Base-by-base conservation (phyloP, 1,140 invertebrate genomes). In the Nephotettix cincticeps region DNA sequence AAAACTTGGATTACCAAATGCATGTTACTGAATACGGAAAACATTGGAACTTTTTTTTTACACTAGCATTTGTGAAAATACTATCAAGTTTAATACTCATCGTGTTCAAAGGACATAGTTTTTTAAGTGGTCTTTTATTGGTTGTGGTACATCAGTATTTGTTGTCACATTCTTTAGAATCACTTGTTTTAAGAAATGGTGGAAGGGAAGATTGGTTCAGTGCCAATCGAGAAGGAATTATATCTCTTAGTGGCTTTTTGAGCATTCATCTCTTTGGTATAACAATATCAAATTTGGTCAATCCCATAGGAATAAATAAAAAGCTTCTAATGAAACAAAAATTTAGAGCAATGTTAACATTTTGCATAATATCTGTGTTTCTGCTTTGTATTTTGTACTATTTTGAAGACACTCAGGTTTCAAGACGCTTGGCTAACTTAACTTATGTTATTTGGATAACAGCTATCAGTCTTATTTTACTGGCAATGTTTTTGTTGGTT, bases 1-100 rank as follows among this genome's bases (percentile, higher is more conserved):
- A 87, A 77, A 76, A 84, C 69, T 79, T 89, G 1, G 86, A 92
- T 68, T 98, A 98, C 81, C 90, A 94, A 64, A 89, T 92, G 77
- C 92, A 95, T 80, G 86, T 93, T 0, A 87, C 89, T 4, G 97
- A 98, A 78, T 99, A 98, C 84, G 97, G 97, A 1, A 84, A 91
- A 2, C 96, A 98, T 82, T 97, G 96, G 93, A 99, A 99, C 80
- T 98, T 98, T 79, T 98, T 98, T 78, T 89, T 97, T 68, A 97
- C 94, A 0, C 79, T 98, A 45, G 93, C 92, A 23, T 81, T 90
- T 54, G 89, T 93, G 4, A 96, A 94, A 85, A 77, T 96, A 0
- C 76, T 92, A 21, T 87, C 87, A 21, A 86, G 85, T 29, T 71
- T 88, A 29, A 75, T 91, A 29, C 80, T 89, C 14, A 82, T 79